Evolutionary conservation across 2,888 invertebrate species (phyloP), one percentile per base, ranked within the genome.

Genomic region (Thyatira batis): DNA sequence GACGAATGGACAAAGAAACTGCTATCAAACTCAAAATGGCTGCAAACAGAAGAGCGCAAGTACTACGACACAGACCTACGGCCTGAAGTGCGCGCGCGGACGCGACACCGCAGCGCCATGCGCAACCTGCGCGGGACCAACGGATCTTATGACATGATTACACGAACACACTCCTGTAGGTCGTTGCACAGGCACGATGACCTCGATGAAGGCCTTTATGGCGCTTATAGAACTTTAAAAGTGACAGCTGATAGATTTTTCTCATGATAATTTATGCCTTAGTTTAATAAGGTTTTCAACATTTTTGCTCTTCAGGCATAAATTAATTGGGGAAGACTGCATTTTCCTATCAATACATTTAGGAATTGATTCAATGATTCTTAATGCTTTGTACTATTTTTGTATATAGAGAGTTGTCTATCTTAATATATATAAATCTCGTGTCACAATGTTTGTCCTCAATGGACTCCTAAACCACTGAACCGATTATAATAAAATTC

Each of bases 1-100:
- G 96, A 95, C 45, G 91, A 93, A 75, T 96, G 96, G 96, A 93
- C 95, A 58, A 94, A 95, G 67, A 95, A 95, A 67, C 80, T 96
- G 4, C 92, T 95, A 49, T 94, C 82, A 28, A 94, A 95, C 72
- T 92, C 93, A 23, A 94, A 95, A 52, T 96, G 95, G 95, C 95
- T 96, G 65, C 92, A 94, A 71, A 91, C 91, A 23, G 95, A 96
- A 75, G 95, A 95, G 45, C 72, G 83, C 3, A 84, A 77, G 52
- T 90, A 80, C 65, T 90, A 89, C 71, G 81, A 86, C 25, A 90
- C 91, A n/a, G 89, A 87, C 50, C 60, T 92, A 1, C 87, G 83
- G 25, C 89, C 89, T 2, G 87, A 85, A 54, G 44, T 66, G 0
- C 68, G 75, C 1, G 55, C 71, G 0, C 73, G 81, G 10, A 75